Conservation (phyloP, 2,888 invertebrate genomes). For the Troides aeacus region DNA sequence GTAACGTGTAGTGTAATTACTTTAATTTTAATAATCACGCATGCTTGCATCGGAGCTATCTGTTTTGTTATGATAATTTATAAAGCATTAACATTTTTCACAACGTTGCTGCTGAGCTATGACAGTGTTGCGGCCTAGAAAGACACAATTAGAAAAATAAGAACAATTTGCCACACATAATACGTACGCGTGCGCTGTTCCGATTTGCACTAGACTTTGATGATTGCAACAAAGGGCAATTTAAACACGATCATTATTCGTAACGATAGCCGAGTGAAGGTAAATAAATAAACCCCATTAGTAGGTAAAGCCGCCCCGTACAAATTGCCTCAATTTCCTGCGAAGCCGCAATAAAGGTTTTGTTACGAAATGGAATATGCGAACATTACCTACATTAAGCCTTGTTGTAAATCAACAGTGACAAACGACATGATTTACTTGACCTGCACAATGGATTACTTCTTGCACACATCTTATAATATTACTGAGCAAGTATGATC, state of each 20-base stretch:
- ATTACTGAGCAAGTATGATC: neutral
- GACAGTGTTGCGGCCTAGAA: slow-evolving; percentile 14
- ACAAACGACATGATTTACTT: slow-evolving; percentile 18
- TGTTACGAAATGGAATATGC: slow-evolving; percentile 49
- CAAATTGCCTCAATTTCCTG: slow-evolving; percentile 62
- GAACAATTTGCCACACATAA: slow-evolving; percentile 13
- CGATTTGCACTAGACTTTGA: slow-evolving; percentile 38
- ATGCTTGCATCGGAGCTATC: slow-evolving; percentile 37
- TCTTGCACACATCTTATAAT: neutral
- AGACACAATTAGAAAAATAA: slow-evolving; percentile 16
- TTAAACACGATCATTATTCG: slow-evolving; percentile 59
- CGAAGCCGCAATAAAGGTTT: slow-evolving; percentile 44
- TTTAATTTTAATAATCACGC: slow-evolving; percentile 48
- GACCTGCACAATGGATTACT: neutral
- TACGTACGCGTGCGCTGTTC: slow-evolving; percentile 30
- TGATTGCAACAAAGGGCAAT: slow-evolving; percentile 56
- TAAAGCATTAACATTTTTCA: slow-evolving; percentile 61
- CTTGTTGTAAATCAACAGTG: slow-evolving; percentile 15
- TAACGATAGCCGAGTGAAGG: slow-evolving; percentile 52
- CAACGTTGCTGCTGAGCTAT: slow-evolving; percentile 39
- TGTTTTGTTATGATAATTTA: slow-evolving; percentile 51
- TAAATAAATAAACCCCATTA: slow-evolving; percentile 56
- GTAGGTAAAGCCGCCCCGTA: slow-evolving; percentile 58
- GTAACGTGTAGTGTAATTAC: slow-evolving; percentile 57
- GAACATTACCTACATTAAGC: slow-evolving; percentile 23